phyloP scores from a whole-genome alignment of 2,888 invertebrate genomes.

The Himalopsyche japonica region DNA sequence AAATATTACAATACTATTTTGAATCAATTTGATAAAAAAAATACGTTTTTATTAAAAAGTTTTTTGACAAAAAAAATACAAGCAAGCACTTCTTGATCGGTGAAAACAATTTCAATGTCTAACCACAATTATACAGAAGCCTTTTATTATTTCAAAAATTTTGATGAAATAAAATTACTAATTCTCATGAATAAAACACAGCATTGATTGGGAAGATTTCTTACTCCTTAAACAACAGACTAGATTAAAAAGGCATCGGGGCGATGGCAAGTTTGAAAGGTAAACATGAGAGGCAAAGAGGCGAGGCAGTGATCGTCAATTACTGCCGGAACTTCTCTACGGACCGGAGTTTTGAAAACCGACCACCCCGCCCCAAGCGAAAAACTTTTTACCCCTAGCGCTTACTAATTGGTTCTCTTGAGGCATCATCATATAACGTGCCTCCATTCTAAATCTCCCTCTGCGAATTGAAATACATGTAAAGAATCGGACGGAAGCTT shows the following conservation, averaged over 20 bases:
- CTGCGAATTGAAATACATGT: background rate
- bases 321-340: slow-evolving; percentile 35
- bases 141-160: too few relatives aligned
- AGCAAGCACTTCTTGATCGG: too few relatives aligned
- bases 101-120: too few relatives aligned
- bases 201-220: background rate
- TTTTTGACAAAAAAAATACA: too few relatives aligned
- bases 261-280: slow-evolving; percentile 36
- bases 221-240: background rate
- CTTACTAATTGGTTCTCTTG: slow-evolving; percentile 39
- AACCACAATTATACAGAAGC: too few relatives aligned
- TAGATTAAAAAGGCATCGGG: slow-evolving; percentile 38
- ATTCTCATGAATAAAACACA: background rate
- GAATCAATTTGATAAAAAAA: too few relatives aligned
- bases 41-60: too few relatives aligned
- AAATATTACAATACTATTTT: too few relatives aligned
- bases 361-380: slow-evolving; percentile 4
- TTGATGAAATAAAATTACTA: background rate
- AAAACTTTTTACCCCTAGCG: slow-evolving; percentile 30
- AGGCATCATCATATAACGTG: slow-evolving; percentile 4
- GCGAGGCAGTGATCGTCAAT: slow-evolving; percentile 37
- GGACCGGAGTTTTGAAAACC: background rate
- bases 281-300: slow-evolving; percentile 37
- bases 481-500: background rate
- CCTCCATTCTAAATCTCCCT: background rate